Base-by-base conservation (phyloP, 2,797 vertebrate genomes). In the Garrulus glandarius region DNA sequence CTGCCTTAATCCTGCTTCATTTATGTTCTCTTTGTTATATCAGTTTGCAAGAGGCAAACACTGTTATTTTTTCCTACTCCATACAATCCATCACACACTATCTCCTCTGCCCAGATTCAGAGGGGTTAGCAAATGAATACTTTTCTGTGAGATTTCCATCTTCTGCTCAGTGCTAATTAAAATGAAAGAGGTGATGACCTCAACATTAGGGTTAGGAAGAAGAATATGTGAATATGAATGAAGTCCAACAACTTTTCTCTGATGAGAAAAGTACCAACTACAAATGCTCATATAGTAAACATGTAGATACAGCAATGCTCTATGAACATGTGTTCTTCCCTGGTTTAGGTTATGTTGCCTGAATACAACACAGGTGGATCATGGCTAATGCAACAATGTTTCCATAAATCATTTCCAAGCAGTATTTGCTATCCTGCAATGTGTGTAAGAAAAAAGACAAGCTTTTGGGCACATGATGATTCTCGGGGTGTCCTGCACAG, bases 21-120 rank as follows among this genome's bases (percentile, higher is more conserved):
- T 93, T 80, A 19, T 64, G 79, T 85, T 90, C 34, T 78, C 36
- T 83, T 77, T 52, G 18, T 43, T 37, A 1, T 86, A 94, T 88
- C 83, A 81, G 59, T 84, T 88, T 92, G 47, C 47, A 88, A 82
- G 80, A 87, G 55, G 29, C 49, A 90, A 90, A 88, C 65, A 34
- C 39, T 18, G 20, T 50, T 87, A 7, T 43, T 86, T 90, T 83
- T 91, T 82, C 36, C 50, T 39, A 16, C 65, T 88, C 50, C 8
- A 2, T 63, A 49, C 89, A 89, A 95, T 95, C 94, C 88, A 94
- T 95, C 94, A 95, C 79, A 56, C 59, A 37, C 59, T 95, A 93
- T 92, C 92, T 93, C 67, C 47, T 86, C 85, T 90, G 72, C 29
- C 49, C 88, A 94, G 85, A 69, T 94, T 84, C 43, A 49, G 80